phyloP scores from a whole-genome alignment of 2,797 vertebrate genomes.

The Bradypodion pumilum region DNA sequence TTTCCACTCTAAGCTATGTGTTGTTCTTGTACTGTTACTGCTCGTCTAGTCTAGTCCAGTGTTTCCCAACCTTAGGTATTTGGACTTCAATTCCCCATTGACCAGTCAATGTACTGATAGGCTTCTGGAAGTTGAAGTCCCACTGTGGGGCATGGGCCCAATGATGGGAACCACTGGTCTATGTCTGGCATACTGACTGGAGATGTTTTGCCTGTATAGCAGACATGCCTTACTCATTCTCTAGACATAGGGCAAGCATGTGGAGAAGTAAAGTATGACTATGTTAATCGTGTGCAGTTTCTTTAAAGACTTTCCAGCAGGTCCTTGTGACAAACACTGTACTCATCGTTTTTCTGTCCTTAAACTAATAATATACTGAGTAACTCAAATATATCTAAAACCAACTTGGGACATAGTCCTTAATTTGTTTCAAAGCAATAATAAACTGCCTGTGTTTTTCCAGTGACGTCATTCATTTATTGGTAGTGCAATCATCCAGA shows the following conservation, averaged over 20 bases:
- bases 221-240: too few relatives aligned
- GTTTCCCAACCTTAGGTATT: too few relatives aligned
- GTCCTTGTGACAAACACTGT: not conserved
- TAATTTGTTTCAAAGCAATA: constrained; percentile 1
- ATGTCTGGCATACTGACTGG: too few relatives aligned
- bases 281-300: not conserved
- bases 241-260: not conserved
- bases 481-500: not conserved
- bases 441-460: not conserved
- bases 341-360: not conserved
- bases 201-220: too few relatives aligned
- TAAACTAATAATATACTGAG: not conserved
- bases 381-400: constrained; percentile 6
- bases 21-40: too few relatives aligned
- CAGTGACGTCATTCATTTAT: not conserved
- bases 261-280: not conserved
- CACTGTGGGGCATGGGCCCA: too few relatives aligned
- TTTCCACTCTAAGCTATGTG: too few relatives aligned
- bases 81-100: too few relatives aligned
- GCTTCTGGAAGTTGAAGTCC: too few relatives aligned
- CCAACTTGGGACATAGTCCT: not conserved
- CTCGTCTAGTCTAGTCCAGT: too few relatives aligned
- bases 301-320: not conserved
- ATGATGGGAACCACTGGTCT: too few relatives aligned
- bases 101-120: too few relatives aligned